phyloP scores from a whole-genome alignment of 2,113 vertebrate genomes.

The Dasyurus viverrinus region DNA sequence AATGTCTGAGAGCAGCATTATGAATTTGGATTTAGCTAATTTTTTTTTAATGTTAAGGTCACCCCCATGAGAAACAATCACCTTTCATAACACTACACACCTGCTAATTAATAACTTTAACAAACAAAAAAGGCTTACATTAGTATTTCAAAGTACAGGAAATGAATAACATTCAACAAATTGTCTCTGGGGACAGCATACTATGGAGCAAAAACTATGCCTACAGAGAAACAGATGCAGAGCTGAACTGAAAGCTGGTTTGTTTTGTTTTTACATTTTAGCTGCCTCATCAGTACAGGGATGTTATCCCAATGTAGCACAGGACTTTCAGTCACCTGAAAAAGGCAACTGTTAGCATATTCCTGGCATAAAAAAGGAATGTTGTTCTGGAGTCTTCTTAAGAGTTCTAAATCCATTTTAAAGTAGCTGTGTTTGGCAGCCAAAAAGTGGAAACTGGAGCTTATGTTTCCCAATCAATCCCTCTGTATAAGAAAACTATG shows the following conservation, averaged over 20 bases:
- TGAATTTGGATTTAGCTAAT: not conserved
- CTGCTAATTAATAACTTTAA: not conserved
- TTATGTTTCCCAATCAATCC: not conserved
- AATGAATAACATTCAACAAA: not conserved
- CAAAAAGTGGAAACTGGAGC: not conserved
- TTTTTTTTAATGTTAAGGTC: not conserved
- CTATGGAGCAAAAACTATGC: not conserved
- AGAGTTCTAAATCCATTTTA: not conserved
- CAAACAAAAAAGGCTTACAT: not conserved
- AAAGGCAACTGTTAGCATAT: not conserved
- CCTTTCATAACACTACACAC: not conserved
- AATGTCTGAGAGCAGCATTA: not conserved
- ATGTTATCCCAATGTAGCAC: not conserved
- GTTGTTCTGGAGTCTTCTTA: not conserved
- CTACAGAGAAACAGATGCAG: not conserved
- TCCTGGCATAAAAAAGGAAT: not conserved
- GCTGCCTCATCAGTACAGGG: not conserved
- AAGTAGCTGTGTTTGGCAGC: not conserved
- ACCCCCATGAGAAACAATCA: not conserved
- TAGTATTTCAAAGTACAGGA: constrained; percentile 37
- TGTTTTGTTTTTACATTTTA: not conserved
- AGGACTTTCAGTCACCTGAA: not conserved
- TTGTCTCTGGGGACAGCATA: not conserved
- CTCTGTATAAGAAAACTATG: not conserved
- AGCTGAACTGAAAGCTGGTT: not conserved